These are phyloP conservation scores for Epizoanthus illoricatus DNA, from an alignment of 92 coral and sea anemone genomes.

Conservation along the genomic window DNA sequence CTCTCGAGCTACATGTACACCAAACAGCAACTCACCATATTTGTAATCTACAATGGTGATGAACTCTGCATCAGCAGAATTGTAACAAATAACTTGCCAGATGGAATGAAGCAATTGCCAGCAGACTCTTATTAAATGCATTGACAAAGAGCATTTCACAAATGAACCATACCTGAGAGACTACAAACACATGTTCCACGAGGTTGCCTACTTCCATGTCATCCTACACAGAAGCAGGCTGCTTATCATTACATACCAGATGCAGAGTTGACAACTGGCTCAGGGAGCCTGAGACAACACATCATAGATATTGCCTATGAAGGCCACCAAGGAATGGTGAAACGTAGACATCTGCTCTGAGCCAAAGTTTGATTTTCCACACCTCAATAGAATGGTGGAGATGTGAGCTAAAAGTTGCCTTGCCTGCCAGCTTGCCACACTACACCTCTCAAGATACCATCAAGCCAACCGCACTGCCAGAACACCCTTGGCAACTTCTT, in stretches of 20 bases:
- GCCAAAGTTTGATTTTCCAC: too few species aligned
- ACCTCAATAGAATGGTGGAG: not conserved
- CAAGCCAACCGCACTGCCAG: not conserved
- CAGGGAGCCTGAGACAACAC: conserved; percentile 14
- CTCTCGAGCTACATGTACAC: conserved; percentile 26
- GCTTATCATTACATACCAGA: conserved; percentile 19
- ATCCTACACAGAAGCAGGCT: conserved; percentile 11
- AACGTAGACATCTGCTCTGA: conserved; percentile 14
- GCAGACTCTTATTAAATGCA: conserved; percentile 17
- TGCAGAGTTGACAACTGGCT: too few species aligned
- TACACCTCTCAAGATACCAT: not conserved
- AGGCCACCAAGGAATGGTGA: conserved; percentile 11
- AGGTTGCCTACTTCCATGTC: conserved; percentile 23
- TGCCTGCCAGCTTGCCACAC: too few species aligned
- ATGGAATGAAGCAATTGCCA: conserved; percentile 7
- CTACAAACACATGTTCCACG: conserved; percentile 24
- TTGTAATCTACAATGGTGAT: conserved; percentile 11
- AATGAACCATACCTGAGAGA: conserved; percentile 5
- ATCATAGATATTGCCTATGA: conserved; percentile 20
- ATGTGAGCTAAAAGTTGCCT: too few species aligned
- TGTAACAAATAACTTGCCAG: conserved; percentile 28
- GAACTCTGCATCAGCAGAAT: too few species aligned
- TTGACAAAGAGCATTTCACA: conserved; percentile 19
- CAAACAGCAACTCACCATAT: conserved; percentile 6
- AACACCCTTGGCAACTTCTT: not conserved